phyloP scores from a whole-genome alignment of 2,797 vertebrate genomes.

The Leptatherina wallacei region DNA sequence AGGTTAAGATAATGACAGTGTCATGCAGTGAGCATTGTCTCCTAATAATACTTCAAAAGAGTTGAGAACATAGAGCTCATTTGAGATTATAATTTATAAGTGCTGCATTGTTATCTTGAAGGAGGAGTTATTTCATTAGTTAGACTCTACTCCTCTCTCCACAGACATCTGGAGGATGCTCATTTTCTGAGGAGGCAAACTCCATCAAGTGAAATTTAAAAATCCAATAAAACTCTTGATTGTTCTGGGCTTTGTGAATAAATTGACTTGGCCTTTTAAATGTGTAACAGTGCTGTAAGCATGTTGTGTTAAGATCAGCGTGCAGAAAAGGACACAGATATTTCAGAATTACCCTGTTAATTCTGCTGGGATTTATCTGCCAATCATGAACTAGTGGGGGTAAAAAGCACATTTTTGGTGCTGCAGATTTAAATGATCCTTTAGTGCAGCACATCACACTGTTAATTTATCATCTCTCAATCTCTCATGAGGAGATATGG shows the following conservation, averaged over 20 bases:
- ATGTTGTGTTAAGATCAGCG: background rate
- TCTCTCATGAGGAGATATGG: constrained; percentile 35
- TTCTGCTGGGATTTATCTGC: constrained; percentile 14
- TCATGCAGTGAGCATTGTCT: constrained; percentile 32
- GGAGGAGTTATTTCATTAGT: constrained; percentile 61
- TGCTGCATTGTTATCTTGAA: constrained; percentile 50
- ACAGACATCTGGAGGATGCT: constrained; percentile 28
- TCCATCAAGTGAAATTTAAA: constrained; percentile 53
- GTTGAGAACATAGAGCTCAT: constrained; percentile 44
- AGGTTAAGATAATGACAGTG: constrained; percentile 28
- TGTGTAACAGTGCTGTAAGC: constrained; percentile 21
- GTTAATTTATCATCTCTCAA: constrained; percentile 8
- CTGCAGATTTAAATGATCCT: background rate
- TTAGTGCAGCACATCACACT: background rate
- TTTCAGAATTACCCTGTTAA: constrained; percentile 15
- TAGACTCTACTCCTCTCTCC: constrained; percentile 37
- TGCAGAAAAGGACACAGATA: constrained; percentile 10
- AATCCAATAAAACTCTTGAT: constrained; percentile 60
- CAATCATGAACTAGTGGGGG: constrained; percentile 23
- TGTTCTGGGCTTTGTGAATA: constrained; percentile 54
- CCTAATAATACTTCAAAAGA: constrained; percentile 45
- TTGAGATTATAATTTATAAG: constrained; percentile 52
- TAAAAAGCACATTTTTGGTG: constrained; percentile 11
- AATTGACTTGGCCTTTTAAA: constrained; percentile 31
- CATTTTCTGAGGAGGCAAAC: constrained; percentile 55